These are phyloP conservation scores for Eumeta japonica DNA, from an alignment of 1,140 invertebrate genomes.

Conservation along the genomic window DNA sequence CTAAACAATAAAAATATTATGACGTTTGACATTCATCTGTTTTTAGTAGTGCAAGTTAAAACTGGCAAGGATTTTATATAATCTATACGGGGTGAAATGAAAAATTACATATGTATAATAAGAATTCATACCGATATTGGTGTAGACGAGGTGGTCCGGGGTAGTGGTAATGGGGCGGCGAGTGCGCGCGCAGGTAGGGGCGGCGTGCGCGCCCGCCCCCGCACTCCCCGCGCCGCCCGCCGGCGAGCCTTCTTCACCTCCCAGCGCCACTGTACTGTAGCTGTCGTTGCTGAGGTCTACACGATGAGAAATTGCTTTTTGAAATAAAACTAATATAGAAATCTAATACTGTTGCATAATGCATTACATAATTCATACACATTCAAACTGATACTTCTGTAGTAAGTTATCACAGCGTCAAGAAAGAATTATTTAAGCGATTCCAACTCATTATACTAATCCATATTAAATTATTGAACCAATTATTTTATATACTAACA, in stretches of 20 bases:
- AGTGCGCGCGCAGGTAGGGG: slow-evolving; percentile 80
- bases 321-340: slow-evolving; percentile 2
- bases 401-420: no score
- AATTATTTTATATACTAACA: no score
- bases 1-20: no score
- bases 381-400: no score
- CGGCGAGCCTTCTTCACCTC: slow-evolving; percentile 76
- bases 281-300: slow-evolving; percentile 84
- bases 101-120: background rate
- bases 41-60: no score
- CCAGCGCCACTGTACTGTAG: slow-evolving; percentile 78
- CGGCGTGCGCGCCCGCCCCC: slow-evolving; percentile 60
- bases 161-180: slow-evolving; percentile 69
- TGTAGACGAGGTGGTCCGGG: slow-evolving; percentile 76
- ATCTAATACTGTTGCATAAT: no score
- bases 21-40: no score
- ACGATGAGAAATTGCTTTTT: slow-evolving; percentile 13
- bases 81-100: no score
- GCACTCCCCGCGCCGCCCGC: slow-evolving; percentile 64
- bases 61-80: no score
- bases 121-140: slow-evolving; percentile 68
- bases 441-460: no score
- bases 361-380: no score
- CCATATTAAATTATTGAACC: slow-evolving; percentile 1
- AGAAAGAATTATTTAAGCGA: no score